Percentiles rank a stretch among this genome's conserved stretches.
Evolutionary conservation across 2,113 vertebrate genomes (phyloP).

Genomic region (Chaetorhynchus papuensis): DNA sequence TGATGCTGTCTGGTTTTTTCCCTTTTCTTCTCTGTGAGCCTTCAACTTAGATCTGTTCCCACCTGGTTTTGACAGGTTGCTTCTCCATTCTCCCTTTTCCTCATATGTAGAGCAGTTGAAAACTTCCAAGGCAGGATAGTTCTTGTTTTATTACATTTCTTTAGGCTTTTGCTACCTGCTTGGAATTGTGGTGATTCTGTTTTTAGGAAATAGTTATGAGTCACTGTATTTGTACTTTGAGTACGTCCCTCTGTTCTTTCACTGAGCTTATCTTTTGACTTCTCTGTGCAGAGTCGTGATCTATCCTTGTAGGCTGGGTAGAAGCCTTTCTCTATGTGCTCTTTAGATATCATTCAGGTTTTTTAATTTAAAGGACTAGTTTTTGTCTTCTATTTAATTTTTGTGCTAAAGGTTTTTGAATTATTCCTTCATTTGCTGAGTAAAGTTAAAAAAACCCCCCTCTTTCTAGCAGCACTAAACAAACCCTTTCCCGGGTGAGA

Average conservation of each 20-base stretch:
- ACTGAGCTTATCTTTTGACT: conserved; percentile 3
- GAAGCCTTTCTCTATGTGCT: background rate
- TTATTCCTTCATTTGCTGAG: background rate
- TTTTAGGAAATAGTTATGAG: background rate
- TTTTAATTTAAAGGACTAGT: background rate
- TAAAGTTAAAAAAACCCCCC: background rate
- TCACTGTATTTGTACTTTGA: background rate
- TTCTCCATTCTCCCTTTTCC: background rate
- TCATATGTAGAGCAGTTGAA: background rate
- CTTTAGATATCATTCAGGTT: background rate
- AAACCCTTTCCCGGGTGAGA: background rate
- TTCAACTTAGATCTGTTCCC: background rate
- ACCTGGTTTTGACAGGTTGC: background rate
- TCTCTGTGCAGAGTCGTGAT: conserved; percentile 19
- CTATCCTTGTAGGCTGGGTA: background rate
- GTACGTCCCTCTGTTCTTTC: background rate
- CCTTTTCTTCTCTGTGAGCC: background rate
- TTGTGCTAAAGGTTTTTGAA: background rate
- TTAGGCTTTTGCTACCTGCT: background rate
- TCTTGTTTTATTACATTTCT: background rate
- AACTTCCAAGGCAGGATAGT: background rate
- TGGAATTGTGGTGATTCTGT: background rate
- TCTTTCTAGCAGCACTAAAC: background rate
- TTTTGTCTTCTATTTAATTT: background rate
- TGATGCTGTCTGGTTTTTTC: background rate